These are phyloP conservation scores for Rattus rattus DNA, from an alignment of 2,113 vertebrate genomes.

Conservation along the genomic window DNA sequence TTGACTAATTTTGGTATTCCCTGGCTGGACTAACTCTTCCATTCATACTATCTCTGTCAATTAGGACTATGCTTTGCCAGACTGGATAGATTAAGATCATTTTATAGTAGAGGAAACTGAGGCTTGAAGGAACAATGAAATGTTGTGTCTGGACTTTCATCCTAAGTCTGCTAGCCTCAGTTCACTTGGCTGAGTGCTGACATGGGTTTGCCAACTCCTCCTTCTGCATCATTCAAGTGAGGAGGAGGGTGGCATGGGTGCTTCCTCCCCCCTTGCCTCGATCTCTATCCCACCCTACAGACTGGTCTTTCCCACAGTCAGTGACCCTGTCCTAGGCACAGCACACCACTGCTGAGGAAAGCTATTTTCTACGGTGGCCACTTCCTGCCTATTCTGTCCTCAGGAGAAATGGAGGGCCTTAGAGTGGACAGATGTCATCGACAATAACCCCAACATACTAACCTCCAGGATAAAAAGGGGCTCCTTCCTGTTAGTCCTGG, in stretches of 20 bases:
- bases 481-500: neutral
- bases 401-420: neutral
- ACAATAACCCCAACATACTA: neutral
- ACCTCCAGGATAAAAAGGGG: neutral
- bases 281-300: neutral
- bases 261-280: neutral
- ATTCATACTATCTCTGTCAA: neutral
- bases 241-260: no score
- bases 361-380: neutral
- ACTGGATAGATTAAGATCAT: neutral
- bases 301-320: neutral
- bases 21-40: neutral
- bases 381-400: neutral
- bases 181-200: neutral
- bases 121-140: neutral
- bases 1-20: neutral
- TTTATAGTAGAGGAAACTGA: neutral
- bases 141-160: neutral
- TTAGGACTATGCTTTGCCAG: neutral
- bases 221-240: no score
- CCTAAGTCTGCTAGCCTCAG: neutral
- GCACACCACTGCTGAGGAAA: neutral
- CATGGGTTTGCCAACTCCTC: rapidly evolving
- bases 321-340: neutral
- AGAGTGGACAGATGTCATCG: neutral